phyloP scores from a whole-genome alignment of 2,888 invertebrate genomes.

The Rhabditophanes sp. region DNA sequence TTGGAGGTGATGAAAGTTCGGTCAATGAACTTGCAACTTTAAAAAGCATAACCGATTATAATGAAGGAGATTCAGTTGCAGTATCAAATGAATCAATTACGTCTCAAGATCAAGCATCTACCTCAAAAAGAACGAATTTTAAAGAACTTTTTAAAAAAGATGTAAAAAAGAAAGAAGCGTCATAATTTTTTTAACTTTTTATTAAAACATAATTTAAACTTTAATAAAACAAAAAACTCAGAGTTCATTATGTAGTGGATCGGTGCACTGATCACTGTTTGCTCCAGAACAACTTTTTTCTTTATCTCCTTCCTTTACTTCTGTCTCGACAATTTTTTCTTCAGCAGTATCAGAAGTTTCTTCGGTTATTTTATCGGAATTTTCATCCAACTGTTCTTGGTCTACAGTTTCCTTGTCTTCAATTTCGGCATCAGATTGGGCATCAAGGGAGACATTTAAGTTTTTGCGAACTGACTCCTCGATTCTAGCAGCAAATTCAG shows the following conservation, averaged over 20 bases:
- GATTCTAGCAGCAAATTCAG: too few species aligned
- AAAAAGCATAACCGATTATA: too few species aligned
- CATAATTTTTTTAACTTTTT: not conserved
- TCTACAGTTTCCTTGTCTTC: not conserved
- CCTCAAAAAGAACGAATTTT: conserved; percentile 1
- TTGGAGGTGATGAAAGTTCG: too few species aligned
- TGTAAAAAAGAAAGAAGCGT: conserved; percentile 1
- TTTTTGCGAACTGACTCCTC: too few species aligned
- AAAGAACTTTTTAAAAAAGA: conserved; percentile 1
- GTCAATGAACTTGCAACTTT: too few species aligned
- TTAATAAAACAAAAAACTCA: too few species aligned
- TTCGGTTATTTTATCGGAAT: not conserved
- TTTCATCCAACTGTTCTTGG: not conserved
- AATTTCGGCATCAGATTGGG: not conserved
- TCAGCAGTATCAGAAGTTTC: conserved; percentile 1
- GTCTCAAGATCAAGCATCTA: too few species aligned
- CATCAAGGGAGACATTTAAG: too few species aligned
- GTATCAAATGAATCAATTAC: too few species aligned
- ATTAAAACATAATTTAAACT: too few species aligned
- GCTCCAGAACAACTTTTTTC: conserved; percentile 5
- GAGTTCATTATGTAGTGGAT: not conserved
- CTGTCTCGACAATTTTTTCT: not conserved
- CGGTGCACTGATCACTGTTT: not conserved
- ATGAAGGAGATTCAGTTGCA: too few species aligned
- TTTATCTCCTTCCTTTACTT: not conserved